Base-by-base conservation (phyloP, 2,113 vertebrate species). In the Calypte anna region DNA sequence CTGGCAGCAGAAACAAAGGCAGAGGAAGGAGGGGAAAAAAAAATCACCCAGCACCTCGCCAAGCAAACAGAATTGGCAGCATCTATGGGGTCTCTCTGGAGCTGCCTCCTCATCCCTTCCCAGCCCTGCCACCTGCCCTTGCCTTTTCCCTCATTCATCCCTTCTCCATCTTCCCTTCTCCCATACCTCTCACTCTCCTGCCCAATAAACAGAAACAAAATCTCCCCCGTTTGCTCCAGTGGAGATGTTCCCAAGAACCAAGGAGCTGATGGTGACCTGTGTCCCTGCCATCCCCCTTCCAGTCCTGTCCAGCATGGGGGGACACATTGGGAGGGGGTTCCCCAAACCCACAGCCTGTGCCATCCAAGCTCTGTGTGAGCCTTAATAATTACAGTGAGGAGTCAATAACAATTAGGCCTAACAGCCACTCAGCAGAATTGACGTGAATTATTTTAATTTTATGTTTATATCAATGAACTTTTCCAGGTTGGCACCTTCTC, bases 381-480 rank as follows among this genome's bases (percentile, higher is more conserved):
- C 88, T 92, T 73, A 88, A 97, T 96, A 97, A 97, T 97, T 95
- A 94, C 88, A 94, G 77, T 44, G 40, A 61, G 0, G 16, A 93
- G 96, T 97, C 96, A 97, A 98, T 98, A 97, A 94, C 97, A 97
- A 97, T 98, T 97, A 97, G 86, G 54, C 83, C 94, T 97, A 97
- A 97, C 96, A 96, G 91, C 96, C 97, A 97, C 97, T 97, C 97
- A 96, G 96, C 96, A 95, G 95, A 96, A 97, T 96, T 97, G 96
- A 97, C 50, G 31, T 94, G 96, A 97, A 98, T 97, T 97, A 97
- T 97, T 97, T 97, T 96, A 97, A 97, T 97, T 96, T 97, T 97
- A 97, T 96, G 96, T 96, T 97, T 95, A 78, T 96, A 97, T 97
- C 90, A 24, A 97, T 94, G 83, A 86, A 86, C 79, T 87, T 92